A percentile compares a stretch with the other conserved stretches of the same genome.
Conservation (phyloP, 2,113 vertebrate species). For the Notarius lentiginosus region DNA sequence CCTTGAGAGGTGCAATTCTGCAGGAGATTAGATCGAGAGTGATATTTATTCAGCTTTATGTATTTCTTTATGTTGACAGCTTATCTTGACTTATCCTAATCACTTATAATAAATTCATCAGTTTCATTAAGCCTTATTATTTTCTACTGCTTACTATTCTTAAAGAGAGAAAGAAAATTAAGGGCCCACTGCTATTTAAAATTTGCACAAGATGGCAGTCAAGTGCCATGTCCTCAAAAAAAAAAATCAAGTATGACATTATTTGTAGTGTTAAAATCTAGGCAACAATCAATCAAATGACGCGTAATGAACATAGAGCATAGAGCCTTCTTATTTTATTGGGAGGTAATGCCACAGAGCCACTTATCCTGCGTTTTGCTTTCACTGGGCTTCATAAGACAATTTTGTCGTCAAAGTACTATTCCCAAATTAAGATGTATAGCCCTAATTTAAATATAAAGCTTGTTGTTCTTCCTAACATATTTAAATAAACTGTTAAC, state of each 20-base stretch:
- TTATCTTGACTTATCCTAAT: not conserved
- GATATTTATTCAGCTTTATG: not conserved
- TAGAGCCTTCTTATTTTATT: not conserved
- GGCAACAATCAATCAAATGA: not conserved
- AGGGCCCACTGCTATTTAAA: not conserved
- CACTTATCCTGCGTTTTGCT: not conserved
- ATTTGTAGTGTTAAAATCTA: not conserved
- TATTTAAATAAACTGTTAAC: not conserved
- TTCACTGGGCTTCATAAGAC: not conserved
- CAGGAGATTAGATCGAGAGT: not conserved
- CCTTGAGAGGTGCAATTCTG: not conserved
- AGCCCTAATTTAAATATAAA: not conserved
- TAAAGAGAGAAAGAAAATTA: not conserved
- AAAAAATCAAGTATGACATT: not conserved
- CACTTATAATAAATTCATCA: not conserved
- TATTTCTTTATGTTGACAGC: not conserved
- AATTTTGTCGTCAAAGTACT: not conserved
- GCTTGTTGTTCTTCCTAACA: not conserved
- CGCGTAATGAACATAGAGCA: not conserved
- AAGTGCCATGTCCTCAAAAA: not conserved
- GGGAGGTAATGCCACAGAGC: not conserved
- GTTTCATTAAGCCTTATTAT: not conserved
- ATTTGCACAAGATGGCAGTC: conserved; percentile 39
- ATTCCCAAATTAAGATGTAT: conserved; percentile 4
- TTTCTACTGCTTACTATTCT: not conserved